These are phyloP conservation scores for Dolichallabes microphthalmus DNA, from an alignment of 2,113 vertebrate species.

Conservation along the genomic window DNA sequence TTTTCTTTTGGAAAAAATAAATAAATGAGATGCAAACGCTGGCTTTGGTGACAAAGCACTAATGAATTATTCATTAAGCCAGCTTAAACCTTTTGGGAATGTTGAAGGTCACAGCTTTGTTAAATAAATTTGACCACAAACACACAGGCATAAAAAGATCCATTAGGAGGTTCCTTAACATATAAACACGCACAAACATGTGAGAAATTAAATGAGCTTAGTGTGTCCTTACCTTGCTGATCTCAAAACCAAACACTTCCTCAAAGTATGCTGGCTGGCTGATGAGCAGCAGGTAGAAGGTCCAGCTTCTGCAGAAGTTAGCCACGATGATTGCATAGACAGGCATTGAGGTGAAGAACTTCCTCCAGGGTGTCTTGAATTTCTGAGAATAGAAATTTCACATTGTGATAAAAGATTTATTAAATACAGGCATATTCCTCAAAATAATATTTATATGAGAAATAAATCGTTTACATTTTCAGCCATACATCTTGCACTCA, in stretches of 20 bases:
- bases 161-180: neutral
- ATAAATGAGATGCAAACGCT: constrained; percentile 35
- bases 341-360: constrained; percentile 99
- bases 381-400: constrained; percentile 74
- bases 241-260: constrained; percentile 98
- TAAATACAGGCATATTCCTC: neutral
- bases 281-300: constrained; percentile 96
- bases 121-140: constrained; percentile 31
- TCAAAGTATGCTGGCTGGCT: constrained; percentile 99
- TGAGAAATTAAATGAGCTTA: neutral
- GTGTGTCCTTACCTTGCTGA: constrained; percentile 85
- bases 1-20: constrained; percentile 21
- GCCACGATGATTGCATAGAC: constrained; percentile 99
- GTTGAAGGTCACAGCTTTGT: constrained; percentile 42
- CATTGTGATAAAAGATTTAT: neutral
- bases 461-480: neutral
- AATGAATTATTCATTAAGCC: constrained; percentile 46
- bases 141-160: neutral
- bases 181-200: neutral
- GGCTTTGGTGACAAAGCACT: constrained; percentile 36
- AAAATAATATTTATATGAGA: neutral
- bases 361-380: constrained; percentile 97
- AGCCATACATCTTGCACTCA: neutral
- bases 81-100: constrained; percentile 25
- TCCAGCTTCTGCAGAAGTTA: constrained; percentile 99